These are phyloP conservation scores for Drosophila demipolita DNA, from an alignment of 2,888 invertebrate genomes.

Conservation along the genomic window DNA sequence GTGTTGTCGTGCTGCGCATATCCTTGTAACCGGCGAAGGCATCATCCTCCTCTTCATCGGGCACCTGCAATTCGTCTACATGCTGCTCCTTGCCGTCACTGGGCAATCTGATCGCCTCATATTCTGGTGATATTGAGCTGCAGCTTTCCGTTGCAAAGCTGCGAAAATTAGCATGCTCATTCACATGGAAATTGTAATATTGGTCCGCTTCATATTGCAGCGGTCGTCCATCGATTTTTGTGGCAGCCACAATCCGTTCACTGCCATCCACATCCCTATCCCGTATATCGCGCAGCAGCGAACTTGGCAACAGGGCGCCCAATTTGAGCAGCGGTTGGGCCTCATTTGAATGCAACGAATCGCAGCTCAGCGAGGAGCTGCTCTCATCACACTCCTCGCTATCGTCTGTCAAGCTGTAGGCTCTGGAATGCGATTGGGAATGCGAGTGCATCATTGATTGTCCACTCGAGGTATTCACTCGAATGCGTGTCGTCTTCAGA, in stretches of 20 bases:
- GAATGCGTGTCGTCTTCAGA: slow-evolving; percentile 80
- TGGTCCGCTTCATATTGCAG: slow-evolving; percentile 90
- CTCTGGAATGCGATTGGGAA: slow-evolving; percentile 72
- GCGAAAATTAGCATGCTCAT: slow-evolving; percentile 86
- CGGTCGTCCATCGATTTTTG: slow-evolving; percentile 80
- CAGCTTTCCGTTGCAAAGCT: slow-evolving; percentile 55
- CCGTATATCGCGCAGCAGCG: slow-evolving; percentile 89
- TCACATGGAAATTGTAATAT: slow-evolving; percentile 93
- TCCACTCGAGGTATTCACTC: slow-evolving; percentile 85
- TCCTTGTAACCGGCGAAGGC: slow-evolving; percentile 93
- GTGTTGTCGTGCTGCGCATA: slow-evolving; percentile 85
- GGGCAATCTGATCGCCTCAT: slow-evolving; percentile 12
- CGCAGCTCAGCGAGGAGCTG: slow-evolving; percentile 91
- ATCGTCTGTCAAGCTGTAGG: slow-evolving; percentile 87
- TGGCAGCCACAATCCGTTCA: slow-evolving; percentile 58
- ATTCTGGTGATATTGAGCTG: slow-evolving; percentile 24
- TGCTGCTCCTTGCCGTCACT: slow-evolving; percentile 2
- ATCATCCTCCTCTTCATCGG: slow-evolving; percentile 85
- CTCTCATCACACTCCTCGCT: slow-evolving; percentile 87
- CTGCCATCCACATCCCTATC: slow-evolving; percentile 85
- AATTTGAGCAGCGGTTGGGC: slow-evolving; percentile 68
- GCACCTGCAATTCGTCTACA: not conserved
- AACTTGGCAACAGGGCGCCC: slow-evolving; percentile 86
- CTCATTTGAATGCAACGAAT: slow-evolving; percentile 91
- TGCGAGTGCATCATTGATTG: slow-evolving; percentile 80